Evolutionary conservation across 2,888 invertebrate species (phyloP), one percentile per base, ranked within the genome.

Genomic region (Coelopa pilipes): DNA sequence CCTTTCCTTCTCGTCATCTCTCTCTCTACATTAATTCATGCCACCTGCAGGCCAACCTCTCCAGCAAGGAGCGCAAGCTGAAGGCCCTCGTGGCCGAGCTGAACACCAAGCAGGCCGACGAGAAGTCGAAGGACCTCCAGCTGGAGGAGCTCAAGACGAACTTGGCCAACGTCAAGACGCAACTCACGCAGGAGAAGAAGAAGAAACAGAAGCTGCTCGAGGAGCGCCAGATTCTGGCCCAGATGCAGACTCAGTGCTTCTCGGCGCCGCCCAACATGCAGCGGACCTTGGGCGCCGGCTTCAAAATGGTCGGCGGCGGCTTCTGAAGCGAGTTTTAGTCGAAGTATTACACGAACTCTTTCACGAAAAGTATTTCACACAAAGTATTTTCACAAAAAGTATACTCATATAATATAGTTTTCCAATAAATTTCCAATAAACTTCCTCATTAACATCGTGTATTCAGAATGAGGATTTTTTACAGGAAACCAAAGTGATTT

Each of bases 11-110:
- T 50, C 11, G n/a, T n/a, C n/a, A n/a, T n/a, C n/a, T n/a, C n/a
- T n/a, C 50, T 45, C n/a, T 45, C 24, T 62, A n/a, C 12, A 34
- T 11, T n/a, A 21, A 57, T 17, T n/a, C n/a, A 34, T 9, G 7
- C 3, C n/a, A 24, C 1, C 13, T 65, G 1, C 73, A 87, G 85
- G 83, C 85, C 15, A 81, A 80, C 1, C 75, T 88, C 0, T 82
- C 80, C 1, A 80, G 80, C 17, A 87, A 86, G 77, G 83, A 84
- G 49, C 85, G 84, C 12, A 87, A 85, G 63, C 73, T 88, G 4
- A 87, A 87, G 78, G 84, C 87, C 1, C 79, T 88, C 0, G 79
- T 80, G 53, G 88, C 87, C 15, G 87, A 88, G 78, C 75, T 88
- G 11, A 80, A 81, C 62, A 80, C 81, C 9, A 82, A 82, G 50